Base-by-base conservation (phyloP, 53 echinoderm and acorn worm genomes). In the Glandiceps talaboti region DNA sequence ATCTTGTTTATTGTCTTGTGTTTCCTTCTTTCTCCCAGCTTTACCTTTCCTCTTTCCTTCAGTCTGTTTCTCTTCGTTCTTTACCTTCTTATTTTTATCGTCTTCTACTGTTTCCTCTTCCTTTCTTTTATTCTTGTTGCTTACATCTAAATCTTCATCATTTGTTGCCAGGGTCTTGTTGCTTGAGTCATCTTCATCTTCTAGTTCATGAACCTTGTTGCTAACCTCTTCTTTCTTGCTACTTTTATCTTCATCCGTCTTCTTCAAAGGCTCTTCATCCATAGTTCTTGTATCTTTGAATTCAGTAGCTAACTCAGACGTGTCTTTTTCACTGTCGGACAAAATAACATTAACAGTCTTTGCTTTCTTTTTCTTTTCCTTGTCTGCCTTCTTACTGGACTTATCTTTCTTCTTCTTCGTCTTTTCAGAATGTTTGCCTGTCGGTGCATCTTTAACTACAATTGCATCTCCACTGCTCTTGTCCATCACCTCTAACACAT, bases 181-280 rank as follows among this genome's bases (percentile, higher is more conserved):
- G n/a, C n/a, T n/a, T n/a, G n/a, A n/a, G n/a, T n/a, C n/a, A n/a
- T n/a, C n/a, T n/a, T n/a, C n/a, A 25, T 45, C 28, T 82, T 77
- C 1, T 28, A 33, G 75, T 14, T 73, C 77, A 30, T 75, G 77
- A 28, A 33, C 74, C 0, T 77, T 77, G 1, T 74, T 32, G 30
- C 81, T 88, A 30, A 79, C 76, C 77, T 73, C 81, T 31, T 27
- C 29, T 80, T 89, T 89, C 33, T 85, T 85, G 80, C 81, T 92
- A 32, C 29, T 30, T 76, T 85, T 91, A n/a, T 91, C 91, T 64
- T 33, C 14, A 0, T 76, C 73, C 14, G 32, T 0, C 28, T 81
- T n/a, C n/a, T n/a, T n/a, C n/a, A n/a, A n/a, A n/a, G n/a, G n/a
- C n/a, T 77, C 79, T 82, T 86, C 29, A 80, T 85, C 27, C 64